Base-by-base conservation (phyloP, 2,888 invertebrate species). In the Thumatha senex region DNA sequence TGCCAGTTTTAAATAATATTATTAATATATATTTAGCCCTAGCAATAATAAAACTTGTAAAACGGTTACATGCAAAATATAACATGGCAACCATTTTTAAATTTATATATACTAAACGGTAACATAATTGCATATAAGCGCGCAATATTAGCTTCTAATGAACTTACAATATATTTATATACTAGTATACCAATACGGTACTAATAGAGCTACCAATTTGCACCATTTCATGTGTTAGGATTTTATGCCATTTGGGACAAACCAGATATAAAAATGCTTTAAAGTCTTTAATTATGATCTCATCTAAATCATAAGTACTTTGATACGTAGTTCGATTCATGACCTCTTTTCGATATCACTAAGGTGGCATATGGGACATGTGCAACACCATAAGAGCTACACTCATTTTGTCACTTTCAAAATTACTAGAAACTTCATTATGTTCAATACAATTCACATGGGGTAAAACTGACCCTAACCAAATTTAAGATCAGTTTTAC, bases 101-200 rank as follows among this genome's bases (percentile, higher is more conserved):
- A 24, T 24, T 5, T 24, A 24, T 51, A 56, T 58, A 63, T 15
- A 58, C 67, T 69, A 67, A 47, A 56, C 63, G 77, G 77, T 77
- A 77, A 77, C 77, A 69, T 73, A 60, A 57, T 63, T 63, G 65
- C 61, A 61, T 61, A 51, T 61, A 72, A 61, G 65, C 67, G 63
- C 67, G 71, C 71, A 62, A 58, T 61, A 61, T 60, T 18, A 53
- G 40, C 40, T 40, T 46, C 35, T 46, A 61, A 50, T 30, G 46
- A 39, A 47, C 44, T 55, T 55, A 38, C 11, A 40, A 43, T 29
- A 13, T 15, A 45, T 42, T 46, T 24, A 49, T 31, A 18, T 30
- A 30, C 8, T 30, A 31, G 3, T 31, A 8, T 40, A 50, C 50
- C 40, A 44, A 48, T 39, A 39, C 14, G 44, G 31, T 53, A 46